Percentiles rank a stretch among this genome's conserved stretches.
Evolutionary conservation across 2,888 invertebrate species (phyloP).

Genomic region (Monoplex corrugatus): DNA sequence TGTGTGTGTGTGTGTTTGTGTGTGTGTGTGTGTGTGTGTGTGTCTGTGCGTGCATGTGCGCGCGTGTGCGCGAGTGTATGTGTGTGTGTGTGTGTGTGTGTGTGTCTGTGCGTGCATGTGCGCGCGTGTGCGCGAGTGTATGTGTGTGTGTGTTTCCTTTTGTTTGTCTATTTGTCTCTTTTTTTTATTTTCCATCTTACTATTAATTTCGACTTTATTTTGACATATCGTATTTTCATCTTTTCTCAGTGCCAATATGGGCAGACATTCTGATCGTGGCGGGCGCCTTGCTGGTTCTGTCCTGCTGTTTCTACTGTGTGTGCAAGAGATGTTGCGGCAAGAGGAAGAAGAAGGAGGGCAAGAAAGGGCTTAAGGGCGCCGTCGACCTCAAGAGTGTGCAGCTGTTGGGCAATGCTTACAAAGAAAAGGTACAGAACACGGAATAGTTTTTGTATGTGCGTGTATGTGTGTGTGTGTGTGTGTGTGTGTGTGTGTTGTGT

Average conservation of each 20-base stretch:
- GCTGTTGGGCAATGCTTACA: constrained; percentile 96
- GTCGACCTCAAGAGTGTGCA: constrained; percentile 98
- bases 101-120: no score
- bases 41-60: no score
- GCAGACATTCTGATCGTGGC: constrained; percentile 79
- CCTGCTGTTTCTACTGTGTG: constrained; percentile 78
- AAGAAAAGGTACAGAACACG: constrained; percentile 93
- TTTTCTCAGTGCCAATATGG: constrained; percentile 77
- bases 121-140: no score
- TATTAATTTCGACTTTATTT: no score
- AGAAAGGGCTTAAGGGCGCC: constrained; percentile 85
- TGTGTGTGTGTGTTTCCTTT: no score
- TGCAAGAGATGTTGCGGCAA: constrained; percentile 80
- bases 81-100: no score
- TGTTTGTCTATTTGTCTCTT: no score
- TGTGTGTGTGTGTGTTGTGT: background rate
- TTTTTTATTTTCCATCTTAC: no score
- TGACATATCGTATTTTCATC: background rate
- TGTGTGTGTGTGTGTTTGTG: background rate
- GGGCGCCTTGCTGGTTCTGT: constrained; percentile 75
- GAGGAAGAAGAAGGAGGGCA: constrained; percentile 83
- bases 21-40: constrained; percentile 7
- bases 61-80: no score
- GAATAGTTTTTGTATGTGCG: background rate
- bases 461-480: background rate